phyloP scores from a whole-genome alignment of 2,888 invertebrate species.

The Allacma fusca region DNA sequence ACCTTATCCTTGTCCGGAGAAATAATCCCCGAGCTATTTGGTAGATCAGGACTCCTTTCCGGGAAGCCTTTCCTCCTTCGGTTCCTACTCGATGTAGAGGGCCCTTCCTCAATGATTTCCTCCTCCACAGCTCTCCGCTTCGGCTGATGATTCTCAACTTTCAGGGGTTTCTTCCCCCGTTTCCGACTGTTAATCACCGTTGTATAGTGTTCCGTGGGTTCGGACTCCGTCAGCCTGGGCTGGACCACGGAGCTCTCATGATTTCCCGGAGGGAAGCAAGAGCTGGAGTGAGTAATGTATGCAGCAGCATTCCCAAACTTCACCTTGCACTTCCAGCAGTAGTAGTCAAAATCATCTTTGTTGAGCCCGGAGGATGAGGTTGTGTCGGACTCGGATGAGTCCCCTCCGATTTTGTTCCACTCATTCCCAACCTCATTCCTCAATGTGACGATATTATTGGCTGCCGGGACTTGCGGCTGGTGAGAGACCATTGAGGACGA shows the following conservation, averaged over 20 bases:
- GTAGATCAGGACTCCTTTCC: neutral
- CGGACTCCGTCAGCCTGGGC: no score
- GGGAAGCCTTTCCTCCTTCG: no score
- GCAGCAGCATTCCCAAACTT: conserved; percentile 41
- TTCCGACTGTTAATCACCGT: neutral
- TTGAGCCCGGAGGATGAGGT: neutral
- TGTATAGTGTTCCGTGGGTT: no score
- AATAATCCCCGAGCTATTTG: neutral
- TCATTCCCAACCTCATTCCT: conserved; percentile 28
- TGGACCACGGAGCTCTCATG: no score
- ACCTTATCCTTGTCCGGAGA: no score
- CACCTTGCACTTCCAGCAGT: conserved; percentile 42
- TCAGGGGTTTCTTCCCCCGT: conserved; percentile 5
- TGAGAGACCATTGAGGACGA: neutral
- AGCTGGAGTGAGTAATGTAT: conserved; percentile 38
- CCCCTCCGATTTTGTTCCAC: conserved; percentile 29
- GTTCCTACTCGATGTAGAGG: neutral
- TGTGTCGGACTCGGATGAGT: conserved; percentile 23
- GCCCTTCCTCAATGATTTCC: neutral
- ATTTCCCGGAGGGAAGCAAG: conserved; percentile 22
- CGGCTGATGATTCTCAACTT: neutral
- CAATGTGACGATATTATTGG: conserved; percentile 1
- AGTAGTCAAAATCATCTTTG: conserved; percentile 38
- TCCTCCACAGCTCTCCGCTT: neutral
- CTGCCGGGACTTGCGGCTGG: neutral